phyloP scores from a whole-genome alignment of 2,888 invertebrate species.

The Athetis lepigone region DNA sequence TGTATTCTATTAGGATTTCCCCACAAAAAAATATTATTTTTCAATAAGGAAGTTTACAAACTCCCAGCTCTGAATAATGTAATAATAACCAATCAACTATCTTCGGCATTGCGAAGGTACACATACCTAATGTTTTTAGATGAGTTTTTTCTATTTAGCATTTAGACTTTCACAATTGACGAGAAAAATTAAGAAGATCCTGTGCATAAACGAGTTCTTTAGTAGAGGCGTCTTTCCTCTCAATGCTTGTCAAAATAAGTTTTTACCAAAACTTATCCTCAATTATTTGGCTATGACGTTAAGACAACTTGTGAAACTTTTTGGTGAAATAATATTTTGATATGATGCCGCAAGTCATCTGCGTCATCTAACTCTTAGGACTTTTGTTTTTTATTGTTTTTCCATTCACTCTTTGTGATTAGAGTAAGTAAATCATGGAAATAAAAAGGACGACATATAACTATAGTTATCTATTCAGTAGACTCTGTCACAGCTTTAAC shows the following conservation, averaged over 20 bases:
- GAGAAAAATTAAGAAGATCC: background rate
- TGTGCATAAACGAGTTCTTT: background rate
- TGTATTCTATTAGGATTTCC: no score
- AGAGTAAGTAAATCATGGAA: background rate
- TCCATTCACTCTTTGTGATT: no score
- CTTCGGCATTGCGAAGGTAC: background rate
- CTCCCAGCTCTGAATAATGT: no score
- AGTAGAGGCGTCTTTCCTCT: background rate
- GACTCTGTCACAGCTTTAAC: background rate
- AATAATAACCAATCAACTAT: background rate
- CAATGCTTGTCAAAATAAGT: conserved; percentile 3
- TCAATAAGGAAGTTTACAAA: no score
- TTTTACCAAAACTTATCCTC: conserved; percentile 14
- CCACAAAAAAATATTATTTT: no score
- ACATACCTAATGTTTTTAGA: background rate
- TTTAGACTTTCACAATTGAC: background rate
- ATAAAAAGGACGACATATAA: background rate
- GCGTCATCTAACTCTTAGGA: background rate
- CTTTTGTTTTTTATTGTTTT: no score
- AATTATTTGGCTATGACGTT: conserved; percentile 2
- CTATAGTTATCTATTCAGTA: background rate
- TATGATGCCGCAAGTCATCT: background rate
- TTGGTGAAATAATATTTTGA: no score
- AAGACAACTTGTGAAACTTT: no score
- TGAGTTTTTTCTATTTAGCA: background rate